These are phyloP conservation scores for Catagonus wagneri DNA, from an alignment of 2,113 vertebrate species.

Conservation along the genomic window DNA sequence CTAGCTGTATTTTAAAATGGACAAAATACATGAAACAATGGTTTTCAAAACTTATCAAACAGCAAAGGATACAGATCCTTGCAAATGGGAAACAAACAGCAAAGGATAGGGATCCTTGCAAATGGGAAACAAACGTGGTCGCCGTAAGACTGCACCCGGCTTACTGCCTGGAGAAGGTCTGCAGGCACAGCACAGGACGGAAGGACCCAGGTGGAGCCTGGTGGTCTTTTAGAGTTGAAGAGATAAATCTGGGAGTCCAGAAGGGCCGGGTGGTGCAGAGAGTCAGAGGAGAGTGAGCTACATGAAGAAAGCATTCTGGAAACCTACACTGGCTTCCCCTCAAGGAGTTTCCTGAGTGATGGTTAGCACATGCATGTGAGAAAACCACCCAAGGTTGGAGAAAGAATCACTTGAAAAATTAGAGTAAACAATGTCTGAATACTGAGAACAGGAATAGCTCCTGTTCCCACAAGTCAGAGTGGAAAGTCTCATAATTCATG, in stretches of 20 bases:
- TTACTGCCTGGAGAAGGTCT: background rate
- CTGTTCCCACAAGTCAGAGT: background rate
- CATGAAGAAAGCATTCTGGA: background rate
- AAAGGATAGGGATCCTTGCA: background rate
- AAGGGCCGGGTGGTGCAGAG: background rate
- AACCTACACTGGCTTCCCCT: background rate
- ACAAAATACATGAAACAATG: background rate
- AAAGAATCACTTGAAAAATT: background rate
- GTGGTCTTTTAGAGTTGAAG: background rate
- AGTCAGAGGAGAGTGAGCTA: background rate
- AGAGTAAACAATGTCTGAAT: background rate
- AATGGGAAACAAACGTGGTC: background rate
- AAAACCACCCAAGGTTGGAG: background rate
- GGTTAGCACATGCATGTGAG: accelerated
- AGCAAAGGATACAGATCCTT: background rate
- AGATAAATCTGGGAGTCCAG: background rate
- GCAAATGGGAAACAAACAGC: background rate
- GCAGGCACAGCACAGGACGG: background rate
- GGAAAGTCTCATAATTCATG: background rate
- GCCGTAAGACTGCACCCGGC: background rate
- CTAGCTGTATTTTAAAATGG: background rate
- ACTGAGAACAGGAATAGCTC: background rate
- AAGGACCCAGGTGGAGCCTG: too few species aligned
- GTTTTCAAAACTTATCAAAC: background rate
- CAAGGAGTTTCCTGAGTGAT: background rate